Percentiles rank a stretch among this genome's conserved stretches.
Evolutionary conservation across 2,113 vertebrate species (phyloP).

Genomic region (rabbit (Oryctolagus cuniculus)): DNA sequence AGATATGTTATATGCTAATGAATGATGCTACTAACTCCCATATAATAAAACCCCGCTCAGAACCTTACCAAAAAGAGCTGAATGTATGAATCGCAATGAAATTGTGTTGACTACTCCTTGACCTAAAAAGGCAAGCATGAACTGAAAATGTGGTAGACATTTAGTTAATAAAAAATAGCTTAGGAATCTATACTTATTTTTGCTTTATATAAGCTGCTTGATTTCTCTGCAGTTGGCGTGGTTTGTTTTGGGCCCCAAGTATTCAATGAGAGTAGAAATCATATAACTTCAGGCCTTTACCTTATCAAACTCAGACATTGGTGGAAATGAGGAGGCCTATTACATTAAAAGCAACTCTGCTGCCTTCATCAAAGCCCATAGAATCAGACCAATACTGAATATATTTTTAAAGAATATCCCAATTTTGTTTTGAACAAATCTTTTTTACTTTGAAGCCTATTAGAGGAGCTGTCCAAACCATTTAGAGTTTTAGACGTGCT

Average conservation of each 20-base stretch:
- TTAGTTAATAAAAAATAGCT: slow-evolving; percentile 46
- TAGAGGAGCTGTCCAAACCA: slow-evolving; percentile 76
- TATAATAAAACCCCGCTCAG: neutral
- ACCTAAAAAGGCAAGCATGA: slow-evolving; percentile 16
- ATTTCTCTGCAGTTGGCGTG: neutral
- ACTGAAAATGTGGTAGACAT: neutral
- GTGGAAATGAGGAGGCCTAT: neutral
- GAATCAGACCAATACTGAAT: slow-evolving; percentile 35
- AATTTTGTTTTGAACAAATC: slow-evolving; percentile 53
- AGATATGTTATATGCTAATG: neutral
- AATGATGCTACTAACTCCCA: neutral
- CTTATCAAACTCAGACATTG: slow-evolving; percentile 54
- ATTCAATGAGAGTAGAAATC: slow-evolving; percentile 46
- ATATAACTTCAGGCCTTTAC: slow-evolving; percentile 70
- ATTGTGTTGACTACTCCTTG: neutral
- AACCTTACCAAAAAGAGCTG: neutral
- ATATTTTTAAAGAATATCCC: slow-evolving; percentile 71
- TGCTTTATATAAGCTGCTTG: slow-evolving; percentile 3
- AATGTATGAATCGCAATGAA: slow-evolving; percentile 13
- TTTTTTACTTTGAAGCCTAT: slow-evolving; percentile 75
- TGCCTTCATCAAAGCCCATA: slow-evolving; percentile 50
- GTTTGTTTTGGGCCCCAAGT: neutral
- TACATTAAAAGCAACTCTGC: neutral
- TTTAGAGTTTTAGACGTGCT: slow-evolving; percentile 69
- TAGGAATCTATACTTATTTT: neutral